Percentiles rank a stretch among this genome's conserved stretches.
These are phyloP conservation scores for Drosophila ironensis DNA, from an alignment of 1,140 invertebrate species.

Conservation along the genomic window DNA sequence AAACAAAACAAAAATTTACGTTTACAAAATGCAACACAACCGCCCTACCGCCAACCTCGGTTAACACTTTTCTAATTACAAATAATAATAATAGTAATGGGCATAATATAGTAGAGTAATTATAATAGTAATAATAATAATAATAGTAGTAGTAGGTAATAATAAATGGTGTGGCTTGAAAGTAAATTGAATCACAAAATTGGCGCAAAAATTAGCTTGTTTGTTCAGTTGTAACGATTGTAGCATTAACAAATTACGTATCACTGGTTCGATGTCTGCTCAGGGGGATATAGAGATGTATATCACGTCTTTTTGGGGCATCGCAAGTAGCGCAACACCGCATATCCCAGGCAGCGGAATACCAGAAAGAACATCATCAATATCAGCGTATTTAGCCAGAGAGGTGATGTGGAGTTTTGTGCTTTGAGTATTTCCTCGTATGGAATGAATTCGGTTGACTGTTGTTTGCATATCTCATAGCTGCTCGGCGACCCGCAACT, in stretches of 20 bases:
- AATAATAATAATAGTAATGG: slow-evolving; percentile 2
- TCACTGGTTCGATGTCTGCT: slow-evolving; percentile 74
- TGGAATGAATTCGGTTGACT: slow-evolving; percentile 85
- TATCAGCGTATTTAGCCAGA: slow-evolving; percentile 91
- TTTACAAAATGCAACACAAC: slow-evolving; percentile 55
- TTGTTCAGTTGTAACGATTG: slow-evolving; percentile 48
- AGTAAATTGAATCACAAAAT: slow-evolving; percentile 71
- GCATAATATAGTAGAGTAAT: slow-evolving; percentile 24
- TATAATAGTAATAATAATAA: slow-evolving; percentile 22
- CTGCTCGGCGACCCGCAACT: slow-evolving; percentile 88
- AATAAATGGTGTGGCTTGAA: slow-evolving; percentile 46
- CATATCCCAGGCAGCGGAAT: slow-evolving; percentile 89
- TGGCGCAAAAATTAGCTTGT: slow-evolving; percentile 58
- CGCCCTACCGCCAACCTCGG: slow-evolving; percentile 30
- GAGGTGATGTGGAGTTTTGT: slow-evolving; percentile 85
- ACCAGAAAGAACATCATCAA: slow-evolving; percentile 88
- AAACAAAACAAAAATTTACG: slow-evolving; percentile 73
- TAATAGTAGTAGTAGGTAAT: slow-evolving; percentile 25
- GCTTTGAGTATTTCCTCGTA: slow-evolving; percentile 87
- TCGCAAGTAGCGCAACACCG: slow-evolving; percentile 88
- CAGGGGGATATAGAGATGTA: slow-evolving; percentile 1
- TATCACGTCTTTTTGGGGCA: slow-evolving; percentile 82
- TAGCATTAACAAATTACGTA: slow-evolving; percentile 62
- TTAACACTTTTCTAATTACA: slow-evolving; percentile 32
- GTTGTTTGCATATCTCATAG: slow-evolving; percentile 85